Evolutionary conservation across 2,113 vertebrate species (phyloP).

Genomic region (Pionites leucogaster): DNA sequence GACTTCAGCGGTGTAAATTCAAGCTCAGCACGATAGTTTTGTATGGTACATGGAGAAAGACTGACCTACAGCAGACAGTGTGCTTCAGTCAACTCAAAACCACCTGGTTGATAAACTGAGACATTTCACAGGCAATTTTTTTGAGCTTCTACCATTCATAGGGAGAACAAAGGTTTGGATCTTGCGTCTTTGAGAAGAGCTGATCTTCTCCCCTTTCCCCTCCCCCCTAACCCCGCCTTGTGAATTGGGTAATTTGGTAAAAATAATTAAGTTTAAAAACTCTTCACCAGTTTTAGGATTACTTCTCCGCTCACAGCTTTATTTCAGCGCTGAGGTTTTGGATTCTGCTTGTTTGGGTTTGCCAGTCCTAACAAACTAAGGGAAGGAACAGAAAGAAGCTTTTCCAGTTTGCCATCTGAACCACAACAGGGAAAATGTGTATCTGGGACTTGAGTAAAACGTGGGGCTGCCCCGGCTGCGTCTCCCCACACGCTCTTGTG

Average conservation of each 20-base stretch:
- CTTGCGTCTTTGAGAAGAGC: not conserved
- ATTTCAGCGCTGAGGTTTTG: not conserved
- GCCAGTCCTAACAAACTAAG: fast-evolving
- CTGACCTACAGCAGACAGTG: not conserved
- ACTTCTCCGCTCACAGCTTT: not conserved
- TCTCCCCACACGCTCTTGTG: fast-evolving
- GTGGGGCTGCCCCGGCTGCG: fast-evolving
- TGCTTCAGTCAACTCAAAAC: not conserved
- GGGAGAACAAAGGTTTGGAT: not conserved
- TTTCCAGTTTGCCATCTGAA: fast-evolving
- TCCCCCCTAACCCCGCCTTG: too few relatives aligned
- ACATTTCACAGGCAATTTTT: not conserved
- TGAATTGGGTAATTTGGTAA: fast-evolving
- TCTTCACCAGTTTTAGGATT: not conserved
- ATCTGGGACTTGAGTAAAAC: fast-evolving
- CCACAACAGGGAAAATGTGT: fast-evolving
- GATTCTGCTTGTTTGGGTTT: not conserved
- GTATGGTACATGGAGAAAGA: not conserved
- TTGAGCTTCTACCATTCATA: not conserved
- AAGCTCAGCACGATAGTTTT: not conserved
- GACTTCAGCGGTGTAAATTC: not conserved
- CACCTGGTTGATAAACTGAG: not conserved
- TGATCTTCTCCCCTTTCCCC: not conserved
- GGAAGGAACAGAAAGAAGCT: not conserved
- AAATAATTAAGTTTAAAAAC: too few relatives aligned